Evolutionary conservation across 2,888 invertebrate genomes (phyloP).

Genomic region (Lasioglossum zephyrum): DNA sequence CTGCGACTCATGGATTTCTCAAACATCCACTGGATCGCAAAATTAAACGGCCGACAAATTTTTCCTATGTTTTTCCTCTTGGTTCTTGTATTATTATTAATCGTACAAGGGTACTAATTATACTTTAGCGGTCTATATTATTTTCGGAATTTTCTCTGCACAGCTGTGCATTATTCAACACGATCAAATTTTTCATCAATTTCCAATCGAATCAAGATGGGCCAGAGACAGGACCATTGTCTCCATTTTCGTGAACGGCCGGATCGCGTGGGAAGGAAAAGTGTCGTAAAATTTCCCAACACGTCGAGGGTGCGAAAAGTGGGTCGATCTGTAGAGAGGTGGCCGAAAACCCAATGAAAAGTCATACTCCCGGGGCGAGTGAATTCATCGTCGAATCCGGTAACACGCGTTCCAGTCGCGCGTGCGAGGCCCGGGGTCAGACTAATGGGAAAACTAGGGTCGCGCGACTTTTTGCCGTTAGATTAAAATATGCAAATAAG

Average conservation of each 20-base stretch:
- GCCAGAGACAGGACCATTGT: background rate
- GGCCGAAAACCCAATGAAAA: background rate
- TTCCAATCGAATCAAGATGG: background rate
- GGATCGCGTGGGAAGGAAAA: background rate
- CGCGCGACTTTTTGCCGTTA: constrained; percentile 74
- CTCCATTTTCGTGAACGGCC: background rate
- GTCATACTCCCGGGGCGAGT: background rate
- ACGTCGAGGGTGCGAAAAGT: background rate
- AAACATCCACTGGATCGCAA: background rate
- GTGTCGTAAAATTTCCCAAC: background rate
- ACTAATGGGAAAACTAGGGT: constrained; percentile 75
- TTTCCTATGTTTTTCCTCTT: background rate
- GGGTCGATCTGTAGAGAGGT: background rate
- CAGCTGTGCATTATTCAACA: too few species aligned
- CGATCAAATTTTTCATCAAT: background rate
- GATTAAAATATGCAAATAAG: constrained; percentile 83
- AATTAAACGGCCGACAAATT: constrained; percentile 34
- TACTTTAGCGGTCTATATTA: too few species aligned
- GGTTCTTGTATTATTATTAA: background rate
- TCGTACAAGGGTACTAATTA: too few species aligned
- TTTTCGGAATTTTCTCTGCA: too few species aligned
- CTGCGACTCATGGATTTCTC: constrained; percentile 25
- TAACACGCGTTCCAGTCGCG: constrained; percentile 29
- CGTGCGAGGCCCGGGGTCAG: constrained; percentile 37
- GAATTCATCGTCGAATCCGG: constrained; percentile 21